Evolutionary conservation across 2,113 vertebrate species (phyloP).

Genomic region (Coreoperca whiteheadi): DNA sequence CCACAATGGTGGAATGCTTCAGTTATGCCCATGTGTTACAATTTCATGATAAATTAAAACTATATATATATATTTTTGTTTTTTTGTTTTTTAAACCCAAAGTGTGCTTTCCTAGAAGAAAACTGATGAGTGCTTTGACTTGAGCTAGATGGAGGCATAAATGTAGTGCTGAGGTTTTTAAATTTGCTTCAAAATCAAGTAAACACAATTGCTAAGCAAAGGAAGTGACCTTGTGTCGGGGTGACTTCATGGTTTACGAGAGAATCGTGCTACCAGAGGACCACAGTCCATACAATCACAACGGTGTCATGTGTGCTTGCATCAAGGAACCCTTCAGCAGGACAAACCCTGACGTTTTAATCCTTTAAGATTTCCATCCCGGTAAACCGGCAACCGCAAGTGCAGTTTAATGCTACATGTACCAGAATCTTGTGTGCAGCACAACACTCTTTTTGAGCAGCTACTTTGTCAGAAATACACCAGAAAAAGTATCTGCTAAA

Average conservation of each 20-base stretch:
- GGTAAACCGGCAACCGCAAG: not conserved
- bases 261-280: not conserved
- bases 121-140: not conserved
- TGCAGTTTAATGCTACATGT: too few relatives aligned
- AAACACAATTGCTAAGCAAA: not conserved
- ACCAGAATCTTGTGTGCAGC: too few relatives aligned
- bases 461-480: too few relatives aligned
- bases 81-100: too few relatives aligned
- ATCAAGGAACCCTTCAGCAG: not conserved
- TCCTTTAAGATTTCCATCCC: not conserved
- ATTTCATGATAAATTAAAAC: not conserved
- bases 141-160: not conserved
- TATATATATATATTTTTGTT: too few relatives aligned
- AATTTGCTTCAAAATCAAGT: conserved; percentile 4
- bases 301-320: not conserved
- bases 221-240: not conserved
- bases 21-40: not conserved
- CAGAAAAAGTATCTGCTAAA: not conserved
- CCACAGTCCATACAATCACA: not conserved
- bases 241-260: not conserved
- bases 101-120: too few relatives aligned
- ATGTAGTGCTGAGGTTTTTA: not conserved
- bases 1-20: not conserved
- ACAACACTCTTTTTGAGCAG: too few relatives aligned
- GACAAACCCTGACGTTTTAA: not conserved